Base-by-base conservation (phyloP, 64 coral and sea anemone species). In the Stichodactyla mertensii region DNA sequence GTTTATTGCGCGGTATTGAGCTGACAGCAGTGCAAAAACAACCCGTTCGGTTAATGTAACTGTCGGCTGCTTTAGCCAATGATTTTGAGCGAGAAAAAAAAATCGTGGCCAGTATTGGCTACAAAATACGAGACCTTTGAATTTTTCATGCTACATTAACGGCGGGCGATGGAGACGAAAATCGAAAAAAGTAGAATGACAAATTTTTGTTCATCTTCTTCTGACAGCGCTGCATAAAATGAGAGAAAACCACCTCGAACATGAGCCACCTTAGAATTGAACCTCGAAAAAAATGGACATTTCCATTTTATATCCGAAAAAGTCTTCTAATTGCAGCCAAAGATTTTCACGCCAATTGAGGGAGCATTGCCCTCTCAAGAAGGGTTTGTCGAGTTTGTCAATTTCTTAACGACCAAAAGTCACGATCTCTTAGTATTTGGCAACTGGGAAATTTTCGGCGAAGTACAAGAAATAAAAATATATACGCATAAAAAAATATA, bases 321-420 rank as follows among this genome's bases (percentile, higher is more conserved):
- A 31, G 24, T 74, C 69, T 74, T 74, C 23, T 74, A 74, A 74
- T 74, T 74, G 69, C 20, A 26, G 24, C 69, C 8, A 74, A 23
- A 31, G 69, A 74, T 27, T 74, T 74, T 74, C 69, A 74, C 24
- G 69, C 69, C 69, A 74, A 74, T 74, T 74, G 69, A 74, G 27
- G 24, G 2, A 74, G 27, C 27, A 74, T 74, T 74, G 69, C 69
- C 11, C 69, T 74, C 24, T 74, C 69, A 74, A 74, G 69, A 4
- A 74, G 69, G 69, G 69, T 11, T 26, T 74, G 69, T 74, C 69
- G 16, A 22, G 62, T 61, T n/a, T n/a, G 62, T 66, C 62, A 66
- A 74, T 74, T 74, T 74, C 69, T n/a, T n/a, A 74, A 74, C 69
- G 24, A 74, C 24, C 10, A 74, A 31, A 23, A 74, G 69, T 74